phyloP scores from a whole-genome alignment of 2,797 vertebrate genomes.

The Staurois parvus region DNA sequence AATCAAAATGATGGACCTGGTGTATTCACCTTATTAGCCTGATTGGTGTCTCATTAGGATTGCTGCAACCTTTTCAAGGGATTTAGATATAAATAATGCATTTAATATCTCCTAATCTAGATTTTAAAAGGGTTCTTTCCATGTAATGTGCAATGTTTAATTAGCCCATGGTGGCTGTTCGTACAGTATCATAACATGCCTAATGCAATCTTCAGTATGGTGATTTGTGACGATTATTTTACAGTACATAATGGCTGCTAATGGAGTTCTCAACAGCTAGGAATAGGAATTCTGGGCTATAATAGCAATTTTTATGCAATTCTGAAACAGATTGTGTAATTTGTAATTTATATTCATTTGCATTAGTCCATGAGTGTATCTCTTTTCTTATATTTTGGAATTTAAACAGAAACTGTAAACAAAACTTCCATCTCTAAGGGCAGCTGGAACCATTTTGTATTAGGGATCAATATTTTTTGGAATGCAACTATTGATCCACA shows the following conservation, averaged over 20 bases:
- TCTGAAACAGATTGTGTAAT: conserved; percentile 13
- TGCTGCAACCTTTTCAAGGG: conserved; percentile 63
- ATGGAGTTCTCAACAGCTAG: conserved; percentile 20
- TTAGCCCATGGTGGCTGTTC: conserved; percentile 65
- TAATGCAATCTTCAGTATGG: conserved; percentile 57
- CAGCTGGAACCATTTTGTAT: background rate
- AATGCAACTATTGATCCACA: background rate
- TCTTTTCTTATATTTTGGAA: background rate
- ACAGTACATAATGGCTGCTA: conserved; percentile 63
- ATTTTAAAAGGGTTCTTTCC: conserved; percentile 65
- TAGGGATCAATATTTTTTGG: background rate
- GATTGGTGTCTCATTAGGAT: conserved; percentile 63
- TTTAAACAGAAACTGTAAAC: background rate
- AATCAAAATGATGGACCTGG: conserved; percentile 64
- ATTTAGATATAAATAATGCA: conserved; percentile 64
- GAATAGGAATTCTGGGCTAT: background rate
- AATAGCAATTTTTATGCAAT: conserved; percentile 27
- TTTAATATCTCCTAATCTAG: conserved; percentile 68
- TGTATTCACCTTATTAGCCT: conserved; percentile 67
- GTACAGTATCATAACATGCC: conserved; percentile 58
- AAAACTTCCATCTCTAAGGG: background rate
- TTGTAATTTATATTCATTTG: conserved; percentile 9
- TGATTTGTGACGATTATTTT: conserved; percentile 61
- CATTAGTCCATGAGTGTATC: background rate
- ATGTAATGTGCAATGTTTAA: conserved; percentile 68